Evolutionary conservation across 1,140 invertebrate genomes (phyloP).

Genomic region (Hylaeus anthracinus): DNA sequence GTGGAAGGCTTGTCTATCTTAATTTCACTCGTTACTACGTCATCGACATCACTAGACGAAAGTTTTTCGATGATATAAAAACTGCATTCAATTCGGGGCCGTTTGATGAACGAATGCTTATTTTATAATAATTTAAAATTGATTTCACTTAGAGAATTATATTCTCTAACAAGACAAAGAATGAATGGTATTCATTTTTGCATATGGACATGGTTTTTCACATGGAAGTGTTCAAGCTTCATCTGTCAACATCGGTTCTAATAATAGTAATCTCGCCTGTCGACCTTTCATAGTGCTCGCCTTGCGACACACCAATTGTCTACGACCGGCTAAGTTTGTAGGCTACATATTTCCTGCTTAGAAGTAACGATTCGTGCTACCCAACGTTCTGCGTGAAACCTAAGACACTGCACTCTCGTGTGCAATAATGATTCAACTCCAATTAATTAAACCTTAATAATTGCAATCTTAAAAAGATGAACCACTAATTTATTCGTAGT

Average conservation of each 20-base stretch:
- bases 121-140: too few species aligned
- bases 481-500: too few species aligned
- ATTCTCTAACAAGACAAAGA: background rate
- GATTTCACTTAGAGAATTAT: too few species aligned
- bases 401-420: background rate
- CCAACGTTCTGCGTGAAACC: background rate
- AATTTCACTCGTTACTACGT: too few species aligned
- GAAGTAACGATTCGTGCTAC: background rate
- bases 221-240: background rate
- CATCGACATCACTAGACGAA: background rate
- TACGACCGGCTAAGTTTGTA: slow-evolving; percentile 63
- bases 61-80: background rate
- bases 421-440: too few species aligned
- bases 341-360: slow-evolving; percentile 61
- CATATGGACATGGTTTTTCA: background rate
- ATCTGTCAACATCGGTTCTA: slow-evolving; percentile 17
- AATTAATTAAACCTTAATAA: too few species aligned
- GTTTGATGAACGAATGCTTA: background rate
- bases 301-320: slow-evolving; percentile 66
- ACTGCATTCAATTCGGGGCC: too few species aligned
- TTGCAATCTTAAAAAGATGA: too few species aligned
- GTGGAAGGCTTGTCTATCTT: background rate
- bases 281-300: slow-evolving; percentile 44
- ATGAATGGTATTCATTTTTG: background rate
- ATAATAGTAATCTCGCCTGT: slow-evolving; percentile 23